Percentiles rank a stretch among this genome's conserved stretches.
phyloP scores from a whole-genome alignment of 2,888 invertebrate species.

The Thecocarcelia acutangulata region DNA sequence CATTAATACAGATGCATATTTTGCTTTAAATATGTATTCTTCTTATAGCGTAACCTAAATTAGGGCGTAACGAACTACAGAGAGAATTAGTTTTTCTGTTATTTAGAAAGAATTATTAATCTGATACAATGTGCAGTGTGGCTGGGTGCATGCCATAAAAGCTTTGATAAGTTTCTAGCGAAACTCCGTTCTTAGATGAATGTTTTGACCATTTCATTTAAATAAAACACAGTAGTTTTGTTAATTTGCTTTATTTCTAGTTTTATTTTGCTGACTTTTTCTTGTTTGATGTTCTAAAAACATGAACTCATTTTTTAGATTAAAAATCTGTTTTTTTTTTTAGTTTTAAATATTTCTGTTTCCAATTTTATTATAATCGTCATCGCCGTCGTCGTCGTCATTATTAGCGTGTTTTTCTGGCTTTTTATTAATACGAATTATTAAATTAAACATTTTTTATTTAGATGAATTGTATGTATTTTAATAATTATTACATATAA shows the following conservation, averaged over 20 bases:
- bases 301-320: constrained; percentile 59
- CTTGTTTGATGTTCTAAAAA: constrained; percentile 66
- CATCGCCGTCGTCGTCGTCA: constrained; percentile 43
- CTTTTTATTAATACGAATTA: constrained; percentile 63
- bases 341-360: constrained; percentile 7
- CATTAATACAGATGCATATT: too few species aligned
- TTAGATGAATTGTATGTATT: constrained; percentile 18
- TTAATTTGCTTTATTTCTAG: constrained; percentile 70
- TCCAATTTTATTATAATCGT: constrained; percentile 31
- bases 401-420: constrained; percentile 39
- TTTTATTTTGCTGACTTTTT: constrained; percentile 44
- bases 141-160: too few species aligned
- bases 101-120: too few species aligned
- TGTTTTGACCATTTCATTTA: background rate
- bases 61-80: too few species aligned
- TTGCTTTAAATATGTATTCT: too few species aligned
- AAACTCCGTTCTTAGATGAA: too few species aligned
- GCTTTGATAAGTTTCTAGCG: too few species aligned
- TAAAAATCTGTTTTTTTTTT: constrained; percentile 55
- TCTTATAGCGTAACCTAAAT: too few species aligned
- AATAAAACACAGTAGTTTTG: constrained; percentile 63
- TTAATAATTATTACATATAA: too few species aligned
- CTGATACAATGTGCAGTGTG: too few species aligned
- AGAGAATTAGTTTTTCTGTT: too few species aligned
- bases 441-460: constrained; percentile 4